Conservation (phyloP, 2,113 vertebrate species). For the Dendrocopos noguchii region DNA sequence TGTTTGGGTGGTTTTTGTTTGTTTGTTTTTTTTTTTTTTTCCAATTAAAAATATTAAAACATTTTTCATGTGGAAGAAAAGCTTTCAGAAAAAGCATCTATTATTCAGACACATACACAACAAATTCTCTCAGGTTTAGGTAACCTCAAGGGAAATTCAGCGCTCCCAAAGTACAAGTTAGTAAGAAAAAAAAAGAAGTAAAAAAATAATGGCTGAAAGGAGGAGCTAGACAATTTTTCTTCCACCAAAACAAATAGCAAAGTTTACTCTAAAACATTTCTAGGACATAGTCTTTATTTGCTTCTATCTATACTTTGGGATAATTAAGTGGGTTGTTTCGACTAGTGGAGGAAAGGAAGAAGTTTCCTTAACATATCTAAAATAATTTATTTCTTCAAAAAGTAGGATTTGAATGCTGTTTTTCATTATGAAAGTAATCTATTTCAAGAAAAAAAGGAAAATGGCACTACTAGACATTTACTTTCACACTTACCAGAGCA, state of each 20-base stretch:
- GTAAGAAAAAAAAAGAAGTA: neutral
- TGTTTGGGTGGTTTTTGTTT: too few species aligned
- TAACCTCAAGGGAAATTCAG: neutral
- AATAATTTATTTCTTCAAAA: neutral
- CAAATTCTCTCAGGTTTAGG: neutral
- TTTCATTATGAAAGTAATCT: neutral
- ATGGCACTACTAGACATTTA: rapidly evolving
- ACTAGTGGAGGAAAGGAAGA: neutral
- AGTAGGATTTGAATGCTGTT: rapidly evolving
- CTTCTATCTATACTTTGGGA: neutral
- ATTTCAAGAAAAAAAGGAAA: neutral
- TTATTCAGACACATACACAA: neutral
- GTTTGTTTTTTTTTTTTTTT: neutral
- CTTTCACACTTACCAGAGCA: neutral
- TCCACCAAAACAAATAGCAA: neutral
- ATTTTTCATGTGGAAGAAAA: neutral
- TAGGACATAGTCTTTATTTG: neutral
- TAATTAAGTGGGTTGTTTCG: neutral
- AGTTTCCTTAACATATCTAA: neutral
- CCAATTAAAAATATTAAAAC: neutral
- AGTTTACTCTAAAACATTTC: neutral
- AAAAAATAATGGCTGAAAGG: neutral
- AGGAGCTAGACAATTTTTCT: neutral
- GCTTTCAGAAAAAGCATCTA: neutral
- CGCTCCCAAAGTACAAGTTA: neutral